These are phyloP conservation scores for Botrylloides violaceus DNA, from an alignment of 23 tunicate genomes.

Conservation along the genomic window DNA sequence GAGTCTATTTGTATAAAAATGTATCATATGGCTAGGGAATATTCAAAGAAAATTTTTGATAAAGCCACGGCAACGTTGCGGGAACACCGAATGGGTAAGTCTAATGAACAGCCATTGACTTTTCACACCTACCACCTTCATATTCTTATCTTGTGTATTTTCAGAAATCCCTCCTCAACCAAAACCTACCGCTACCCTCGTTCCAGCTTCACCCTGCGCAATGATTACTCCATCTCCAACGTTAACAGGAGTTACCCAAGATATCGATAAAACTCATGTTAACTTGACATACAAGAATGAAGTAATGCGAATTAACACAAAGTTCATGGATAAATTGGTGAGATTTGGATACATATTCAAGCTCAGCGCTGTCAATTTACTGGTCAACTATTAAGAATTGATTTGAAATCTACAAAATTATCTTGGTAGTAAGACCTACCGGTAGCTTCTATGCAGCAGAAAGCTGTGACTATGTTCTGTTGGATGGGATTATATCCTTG, in stretches of 20 bases:
- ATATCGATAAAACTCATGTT: conserved; percentile 27
- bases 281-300: conserved; percentile 45
- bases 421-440: too few species aligned
- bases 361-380: too few species aligned
- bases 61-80: conserved; percentile 36
- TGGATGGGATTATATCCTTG: too few species aligned
- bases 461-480: too few species aligned
- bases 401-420: too few species aligned
- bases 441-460: too few species aligned
- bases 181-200: conserved; percentile 44
- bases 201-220: conserved; percentile 30
- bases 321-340: conserved; percentile 48
- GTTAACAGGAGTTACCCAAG: conserved; percentile 34
- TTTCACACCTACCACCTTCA: too few species aligned
- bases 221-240: conserved; percentile 62
- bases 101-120: too few species aligned
- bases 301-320: conserved; percentile 31
- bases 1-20: conserved; percentile 62
- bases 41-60: conserved; percentile 54
- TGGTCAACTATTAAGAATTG: too few species aligned
- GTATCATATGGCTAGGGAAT: conserved; percentile 70
- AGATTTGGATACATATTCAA: too few species aligned
- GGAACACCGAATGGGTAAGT: conserved; percentile 41
- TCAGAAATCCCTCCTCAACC: conserved; percentile 38
- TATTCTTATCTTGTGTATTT: background rate